Conservation (phyloP, 2,888 invertebrate genomes). For the Sinotaia quadrata region DNA sequence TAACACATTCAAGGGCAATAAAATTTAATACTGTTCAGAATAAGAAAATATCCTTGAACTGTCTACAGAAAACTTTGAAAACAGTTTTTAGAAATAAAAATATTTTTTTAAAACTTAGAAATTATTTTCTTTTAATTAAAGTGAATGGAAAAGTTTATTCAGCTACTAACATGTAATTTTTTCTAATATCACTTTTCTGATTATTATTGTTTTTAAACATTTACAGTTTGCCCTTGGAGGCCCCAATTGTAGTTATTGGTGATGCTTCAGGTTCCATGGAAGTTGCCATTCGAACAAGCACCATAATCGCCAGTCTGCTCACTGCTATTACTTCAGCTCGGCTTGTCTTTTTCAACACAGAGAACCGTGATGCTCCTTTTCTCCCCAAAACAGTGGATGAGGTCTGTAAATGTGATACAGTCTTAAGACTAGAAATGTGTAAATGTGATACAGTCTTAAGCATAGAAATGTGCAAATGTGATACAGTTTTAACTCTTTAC, state of each 20-base stretch:
- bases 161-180: too few species aligned
- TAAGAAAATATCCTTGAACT: too few species aligned
- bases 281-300: conserved; percentile 69
- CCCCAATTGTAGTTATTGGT: conserved; percentile 71
- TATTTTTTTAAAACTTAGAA: too few species aligned
- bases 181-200: background rate
- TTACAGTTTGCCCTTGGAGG: conserved; percentile 63
- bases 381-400: conserved; percentile 66
- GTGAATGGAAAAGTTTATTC: too few species aligned
- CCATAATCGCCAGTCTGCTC: conserved; percentile 70
- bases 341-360: conserved; percentile 68
- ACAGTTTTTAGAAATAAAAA: too few species aligned
- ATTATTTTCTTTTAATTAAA: too few species aligned
- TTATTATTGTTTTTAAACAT: background rate
- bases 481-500: background rate
- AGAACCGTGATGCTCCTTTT: conserved; percentile 57
- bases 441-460: too few species aligned
- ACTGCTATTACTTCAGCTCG: conserved; percentile 68
- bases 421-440: too few species aligned
- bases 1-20: too few species aligned
- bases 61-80: too few species aligned
- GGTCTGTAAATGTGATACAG: conserved; percentile 47
- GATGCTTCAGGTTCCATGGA: conserved; percentile 71
- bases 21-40: too few species aligned
- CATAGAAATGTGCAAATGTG: too few species aligned